Evolutionary conservation across 2,888 invertebrate species (phyloP), one percentile per base, ranked within the genome.

Genomic region (Linnaemya tessellans): DNA sequence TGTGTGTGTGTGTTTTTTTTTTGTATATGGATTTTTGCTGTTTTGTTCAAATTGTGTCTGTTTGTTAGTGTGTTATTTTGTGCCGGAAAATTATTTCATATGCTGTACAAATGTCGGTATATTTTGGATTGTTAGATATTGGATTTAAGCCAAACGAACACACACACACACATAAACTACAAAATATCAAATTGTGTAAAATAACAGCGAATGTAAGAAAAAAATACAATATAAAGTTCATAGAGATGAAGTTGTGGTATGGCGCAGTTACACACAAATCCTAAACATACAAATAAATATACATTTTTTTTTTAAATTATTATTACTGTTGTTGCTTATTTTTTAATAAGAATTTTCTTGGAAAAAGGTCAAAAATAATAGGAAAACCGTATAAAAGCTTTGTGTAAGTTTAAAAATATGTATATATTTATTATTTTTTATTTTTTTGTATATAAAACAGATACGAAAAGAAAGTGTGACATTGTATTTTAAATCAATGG

Each of bases 81-180:
- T 15, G 71, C 81, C 70, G 81, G 81, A 81, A 81, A 81, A 81
- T 81, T 81, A 81, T 81, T 75, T 75, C 71, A 71, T 46, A 65
- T 80, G 56, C 41, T 65, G n/a, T 70, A 56, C 0, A 20, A 71
- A 60, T 51, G 67, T 78, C 11, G 62, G 41, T 41, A 41, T 79
- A 41, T 79, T 58, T 65, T 43, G 56, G 51, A 22, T 67, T 58
- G 46, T 71, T 79, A 30, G 25, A 43, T 51, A 70, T 84, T 84
- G 81, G 78, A 64, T 84, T 84, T 51, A 74, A 81, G 84, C 84
- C 84, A 81, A 68, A 58, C 20, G 62, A 78, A 62, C 46, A 51
- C 5, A 30, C 62, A 81, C 49, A 62, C 46, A 51, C 5, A 30
- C 62, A 81, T 56, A 71, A 77, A 71, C 38, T 65, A 58, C n/a